Base-by-base conservation (phyloP, 2,113 vertebrate genomes). In the Notechis scutatus region DNA sequence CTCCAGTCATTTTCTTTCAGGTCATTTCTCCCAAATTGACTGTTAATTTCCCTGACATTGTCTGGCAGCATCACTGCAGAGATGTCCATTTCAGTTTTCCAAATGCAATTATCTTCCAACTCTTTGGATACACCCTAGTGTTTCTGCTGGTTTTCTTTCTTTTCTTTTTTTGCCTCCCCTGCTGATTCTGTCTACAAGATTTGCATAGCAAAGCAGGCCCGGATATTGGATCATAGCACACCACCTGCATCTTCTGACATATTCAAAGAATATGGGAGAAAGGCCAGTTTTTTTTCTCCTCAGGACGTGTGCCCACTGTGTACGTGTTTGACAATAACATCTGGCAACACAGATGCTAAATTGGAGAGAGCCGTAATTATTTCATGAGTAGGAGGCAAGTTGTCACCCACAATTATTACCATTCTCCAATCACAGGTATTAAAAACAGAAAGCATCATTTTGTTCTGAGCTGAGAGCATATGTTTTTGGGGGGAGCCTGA, bases 321-420 rank as follows among this genome's bases (percentile, higher is more conserved):
- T 90, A 90, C 47, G n/a, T 93, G 92, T 47, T 90, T 93, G 89
- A 93, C 92, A 93, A 89, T 61, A 93, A 90, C 92, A 93, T 93
- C 89, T 93, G 92, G 92, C 92, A 52, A 90, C 56, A 50, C 89
- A 93, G 92, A 87, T 93, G 92, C 89, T 87, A 59, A 90, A 90
- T 64, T 54, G 92, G 92, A 90, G 56, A 90, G 89, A 64, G 89
- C 45, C 42, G 14, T 87, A 93, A 90, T 93, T 93, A 93, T 93
- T 93, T 93, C 55, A 50, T 61, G 92, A 90, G 56, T 81, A 8
- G 92, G 55, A 86, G 45, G n/a, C 52, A 90, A 64, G 69, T 93
- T 93, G 92, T 87, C 92, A 64, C 12, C 12, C n/a, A 4, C 81
- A 90, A 90, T 93, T 85, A 90, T 93, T 54, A 87, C 90, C 89